Conservation (phyloP, 2,888 invertebrate genomes). For the Cheiracanthium punctorium region DNA sequence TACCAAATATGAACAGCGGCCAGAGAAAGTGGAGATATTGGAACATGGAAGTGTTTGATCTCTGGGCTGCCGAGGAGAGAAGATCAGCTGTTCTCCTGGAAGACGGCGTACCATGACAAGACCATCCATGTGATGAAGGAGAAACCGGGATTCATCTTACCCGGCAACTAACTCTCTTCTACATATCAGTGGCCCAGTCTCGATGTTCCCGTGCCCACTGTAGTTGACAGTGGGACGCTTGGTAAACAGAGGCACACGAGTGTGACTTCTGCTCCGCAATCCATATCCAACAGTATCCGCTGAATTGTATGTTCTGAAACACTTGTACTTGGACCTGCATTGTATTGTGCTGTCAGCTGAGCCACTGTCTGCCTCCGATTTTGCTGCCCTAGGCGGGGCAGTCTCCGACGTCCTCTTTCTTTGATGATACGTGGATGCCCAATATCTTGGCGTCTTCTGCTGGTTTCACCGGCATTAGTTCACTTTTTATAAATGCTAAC, state of each 20-base stretch:
- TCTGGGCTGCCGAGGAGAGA: conserved; percentile 1
- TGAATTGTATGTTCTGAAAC: no score
- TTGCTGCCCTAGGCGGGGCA: no score
- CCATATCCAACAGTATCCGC: no score
- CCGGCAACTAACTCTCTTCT: background rate
- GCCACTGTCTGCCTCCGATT: no score
- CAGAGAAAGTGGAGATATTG: background rate
- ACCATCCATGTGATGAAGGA: background rate
- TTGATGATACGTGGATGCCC: no score
- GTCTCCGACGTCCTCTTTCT: no score
- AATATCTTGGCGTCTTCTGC: no score
- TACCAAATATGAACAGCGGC: background rate
- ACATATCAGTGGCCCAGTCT: background rate
- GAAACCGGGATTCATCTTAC: background rate
- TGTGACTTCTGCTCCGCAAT: no score
- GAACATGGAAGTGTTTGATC: background rate
- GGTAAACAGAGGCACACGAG: background rate
- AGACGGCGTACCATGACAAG: background rate
- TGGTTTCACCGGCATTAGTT: no score
- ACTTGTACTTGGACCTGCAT: no score
- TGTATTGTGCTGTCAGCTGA: no score
- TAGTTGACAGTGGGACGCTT: background rate
- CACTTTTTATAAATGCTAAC: no score
- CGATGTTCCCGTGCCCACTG: background rate
- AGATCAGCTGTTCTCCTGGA: background rate